phyloP scores from a whole-genome alignment of 2,888 invertebrate species.

The Cerastoderma edule region DNA sequence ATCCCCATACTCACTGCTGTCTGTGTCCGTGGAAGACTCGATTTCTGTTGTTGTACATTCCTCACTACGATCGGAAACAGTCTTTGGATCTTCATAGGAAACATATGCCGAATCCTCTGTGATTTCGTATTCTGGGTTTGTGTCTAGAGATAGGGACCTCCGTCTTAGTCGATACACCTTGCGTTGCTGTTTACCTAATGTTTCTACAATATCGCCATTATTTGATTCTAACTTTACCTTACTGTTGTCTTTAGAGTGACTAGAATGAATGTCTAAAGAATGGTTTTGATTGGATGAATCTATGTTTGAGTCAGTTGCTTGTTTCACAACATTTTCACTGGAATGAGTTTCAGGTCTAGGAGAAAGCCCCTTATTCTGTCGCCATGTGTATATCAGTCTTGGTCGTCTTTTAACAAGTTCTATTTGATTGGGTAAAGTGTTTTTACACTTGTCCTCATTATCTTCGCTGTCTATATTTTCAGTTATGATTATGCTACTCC shows the following conservation, averaged over 20 bases:
- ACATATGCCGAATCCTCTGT: constrained; percentile 53
- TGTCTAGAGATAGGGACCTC: constrained; percentile 61
- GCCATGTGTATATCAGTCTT: constrained; percentile 75
- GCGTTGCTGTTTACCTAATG: constrained; percentile 15
- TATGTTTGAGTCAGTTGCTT: background rate
- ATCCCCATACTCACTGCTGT: constrained; percentile 62
- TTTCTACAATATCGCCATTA: constrained; percentile 18
- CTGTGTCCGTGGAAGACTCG: constrained; percentile 44
- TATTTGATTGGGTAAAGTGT: constrained; percentile 53
- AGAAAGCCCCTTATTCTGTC: constrained; percentile 75
- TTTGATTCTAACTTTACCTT: background rate
- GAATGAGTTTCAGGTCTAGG: constrained; percentile 49
- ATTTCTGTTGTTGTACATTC: constrained; percentile 55
- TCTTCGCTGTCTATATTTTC: constrained; percentile 62
- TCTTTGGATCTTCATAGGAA: constrained; percentile 54
- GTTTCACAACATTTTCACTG: background rate
- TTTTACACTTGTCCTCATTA: constrained; percentile 65
- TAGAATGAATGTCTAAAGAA: too few species aligned
- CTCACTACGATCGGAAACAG: constrained; percentile 58
- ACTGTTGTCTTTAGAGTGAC: background rate
- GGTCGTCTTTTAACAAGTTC: constrained; percentile 62
- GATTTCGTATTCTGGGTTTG: constrained; percentile 53
- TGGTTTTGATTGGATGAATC: constrained; percentile 34
- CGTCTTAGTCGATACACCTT: constrained; percentile 67
- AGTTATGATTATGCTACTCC: constrained; percentile 50